Base-by-base conservation (phyloP, 2,888 invertebrate species). In the Congeria kusceri region DNA sequence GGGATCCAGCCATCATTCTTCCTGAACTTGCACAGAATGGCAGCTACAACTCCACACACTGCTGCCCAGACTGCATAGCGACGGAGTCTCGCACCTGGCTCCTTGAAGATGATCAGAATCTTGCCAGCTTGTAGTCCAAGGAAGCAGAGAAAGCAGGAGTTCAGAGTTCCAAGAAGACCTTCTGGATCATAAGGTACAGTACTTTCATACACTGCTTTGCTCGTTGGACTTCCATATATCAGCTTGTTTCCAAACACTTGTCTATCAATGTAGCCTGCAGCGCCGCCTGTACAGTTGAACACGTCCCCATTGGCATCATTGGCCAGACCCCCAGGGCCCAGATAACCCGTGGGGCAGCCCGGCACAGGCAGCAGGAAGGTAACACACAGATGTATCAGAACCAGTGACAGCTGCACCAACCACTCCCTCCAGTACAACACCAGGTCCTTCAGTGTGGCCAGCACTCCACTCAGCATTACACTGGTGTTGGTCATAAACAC, bases 321-420 rank as follows among this genome's bases (percentile, higher is more conserved):
- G 23, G 92, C 90, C 69, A 96, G 95, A 5, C 98, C 99, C 0
- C 98, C 98, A 0, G 98, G 98, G 0, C 98, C 98, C 53, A 98
- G 93, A 92, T 98, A 98, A 0, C 98, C 98, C 15, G 97, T 97
- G 84, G 39, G 86, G 68, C 79, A 98, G 57, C 95, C 95, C 0
- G 97, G 96, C 23, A 97, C 96, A 53, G 95, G 95, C 1, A 97
- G 93, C 3, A 95, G 94, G 93, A 98, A 97, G 13, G 96, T 96
- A 58, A 98, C 89, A 27, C 95, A 94, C 59, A 95, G 95, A 92
- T 98, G 96, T 0, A 95, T 90, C 0, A 95, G 94, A 0, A 97
- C 93, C 20, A 98, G 91, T 0, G 94, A 84, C 0, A 95, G 90
- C 39, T 96, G 95, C 32, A 96, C 92, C 3, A 96, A 93, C 96